Evolutionary conservation across 2,113 vertebrate genomes (phyloP).

Genomic region (Melanostigma gelatinosum): DNA sequence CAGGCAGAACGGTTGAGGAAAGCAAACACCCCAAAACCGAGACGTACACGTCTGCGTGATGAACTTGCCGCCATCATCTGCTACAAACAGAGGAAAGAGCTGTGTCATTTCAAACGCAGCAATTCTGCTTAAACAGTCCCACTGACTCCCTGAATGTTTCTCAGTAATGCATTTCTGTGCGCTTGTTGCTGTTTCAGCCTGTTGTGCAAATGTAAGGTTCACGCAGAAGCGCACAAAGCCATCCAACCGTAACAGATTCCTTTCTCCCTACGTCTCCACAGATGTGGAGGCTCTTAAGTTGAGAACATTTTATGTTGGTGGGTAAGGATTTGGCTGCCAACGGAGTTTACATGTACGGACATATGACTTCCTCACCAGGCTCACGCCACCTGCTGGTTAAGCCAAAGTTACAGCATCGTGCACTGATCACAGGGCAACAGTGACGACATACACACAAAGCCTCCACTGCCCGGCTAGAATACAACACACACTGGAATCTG

Average conservation of each 20-base stretch:
- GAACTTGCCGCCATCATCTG: not conserved
- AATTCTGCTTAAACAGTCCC: slow-evolving; percentile 22
- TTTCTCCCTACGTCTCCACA: not conserved
- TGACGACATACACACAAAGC: slow-evolving; percentile 6
- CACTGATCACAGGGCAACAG: not conserved
- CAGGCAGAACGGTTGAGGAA: slow-evolving; percentile 5
- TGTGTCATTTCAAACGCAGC: slow-evolving; percentile 29
- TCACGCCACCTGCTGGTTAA: slow-evolving; percentile 68
- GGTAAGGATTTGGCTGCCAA: not conserved
- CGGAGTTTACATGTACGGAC: slow-evolving; percentile 14
- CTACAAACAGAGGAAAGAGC: not conserved
- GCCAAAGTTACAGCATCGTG: slow-evolving; percentile 41
- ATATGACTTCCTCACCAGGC: slow-evolving; percentile 10
- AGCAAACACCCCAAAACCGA: not conserved
- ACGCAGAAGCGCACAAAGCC: slow-evolving; percentile 18
- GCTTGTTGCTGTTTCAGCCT: slow-evolving; percentile 15
- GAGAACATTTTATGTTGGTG: not conserved
- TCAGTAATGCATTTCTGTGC: slow-evolving; percentile 11
- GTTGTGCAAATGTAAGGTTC: slow-evolving; percentile 14
- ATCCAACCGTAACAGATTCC: slow-evolving; percentile 1
- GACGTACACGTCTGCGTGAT: slow-evolving; percentile 6
- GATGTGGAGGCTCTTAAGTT: not conserved
- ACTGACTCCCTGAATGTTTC: not conserved
- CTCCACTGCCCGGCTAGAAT: not conserved
- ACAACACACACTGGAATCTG: not conserved